Conservation (phyloP, 1,140 invertebrate species). For the Drosophila tropicalis region DNA sequence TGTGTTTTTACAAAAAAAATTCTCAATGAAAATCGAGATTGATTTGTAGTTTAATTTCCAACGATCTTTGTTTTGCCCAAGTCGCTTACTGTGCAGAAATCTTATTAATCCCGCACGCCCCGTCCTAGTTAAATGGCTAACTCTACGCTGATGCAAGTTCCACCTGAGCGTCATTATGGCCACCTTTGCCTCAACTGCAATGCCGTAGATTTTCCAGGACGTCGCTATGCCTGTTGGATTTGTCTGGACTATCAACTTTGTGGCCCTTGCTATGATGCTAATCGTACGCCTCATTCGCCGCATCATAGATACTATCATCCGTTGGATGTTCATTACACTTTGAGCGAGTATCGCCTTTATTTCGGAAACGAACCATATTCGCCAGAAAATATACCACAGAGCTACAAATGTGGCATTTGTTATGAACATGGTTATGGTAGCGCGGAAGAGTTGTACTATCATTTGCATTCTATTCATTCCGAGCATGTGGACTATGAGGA, state of each 20-base stretch:
- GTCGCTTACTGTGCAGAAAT: not conserved
- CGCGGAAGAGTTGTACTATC: constrained; percentile 11
- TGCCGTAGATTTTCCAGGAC: constrained; percentile 22
- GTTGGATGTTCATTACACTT: constrained; percentile 37
- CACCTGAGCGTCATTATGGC: constrained; percentile 45
- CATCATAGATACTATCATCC: constrained; percentile 51
- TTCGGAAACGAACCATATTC: constrained; percentile 32
- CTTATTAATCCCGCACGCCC: not conserved
- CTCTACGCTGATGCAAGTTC: not conserved
- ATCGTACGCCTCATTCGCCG: not conserved
- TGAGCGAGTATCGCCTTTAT: constrained; percentile 36
- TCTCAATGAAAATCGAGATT: too few relatives aligned
- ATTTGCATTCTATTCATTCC: constrained; percentile 23
- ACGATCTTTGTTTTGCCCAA: not conserved
- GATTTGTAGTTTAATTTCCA: too few relatives aligned
- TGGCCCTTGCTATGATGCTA: constrained; percentile 37
- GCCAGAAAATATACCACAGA: constrained; percentile 29
- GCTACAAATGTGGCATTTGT: constrained; percentile 57
- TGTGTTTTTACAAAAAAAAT: too few relatives aligned
- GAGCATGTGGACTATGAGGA: constrained; percentile 32
- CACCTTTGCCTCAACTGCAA: constrained; percentile 34
- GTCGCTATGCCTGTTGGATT: constrained; percentile 48
- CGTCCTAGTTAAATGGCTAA: not conserved
- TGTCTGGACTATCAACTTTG: constrained; percentile 50
- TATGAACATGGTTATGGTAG: constrained; percentile 13